A percentile compares a stretch with the other conserved stretches of the same genome.
Conservation (phyloP, 2,113 vertebrate species). For the Chinchilla lanigera region DNA sequence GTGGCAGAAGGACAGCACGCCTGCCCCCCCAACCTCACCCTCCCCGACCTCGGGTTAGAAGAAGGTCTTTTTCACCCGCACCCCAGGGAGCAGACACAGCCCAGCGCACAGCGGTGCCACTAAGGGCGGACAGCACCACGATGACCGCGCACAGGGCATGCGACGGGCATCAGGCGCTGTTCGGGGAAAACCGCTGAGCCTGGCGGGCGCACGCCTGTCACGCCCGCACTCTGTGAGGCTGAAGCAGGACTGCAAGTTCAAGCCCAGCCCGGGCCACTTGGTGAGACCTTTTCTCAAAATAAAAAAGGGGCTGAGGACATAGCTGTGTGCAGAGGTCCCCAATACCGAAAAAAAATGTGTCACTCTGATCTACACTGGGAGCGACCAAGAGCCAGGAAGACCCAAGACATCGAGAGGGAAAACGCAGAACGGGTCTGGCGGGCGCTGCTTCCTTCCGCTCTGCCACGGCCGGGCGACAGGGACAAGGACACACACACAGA, state of each 20-base stretch:
- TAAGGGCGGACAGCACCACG: not conserved
- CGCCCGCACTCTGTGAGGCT: not conserved
- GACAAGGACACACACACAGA: not conserved
- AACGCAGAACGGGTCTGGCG: not conserved
- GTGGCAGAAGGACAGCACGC: not conserved
- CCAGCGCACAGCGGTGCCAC: not conserved
- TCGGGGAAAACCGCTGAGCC: not conserved
- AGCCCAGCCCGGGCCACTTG: not conserved
- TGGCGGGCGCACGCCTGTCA: not conserved
- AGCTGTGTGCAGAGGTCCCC: not conserved
- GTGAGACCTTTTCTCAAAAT: not conserved
- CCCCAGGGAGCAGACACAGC: not conserved
- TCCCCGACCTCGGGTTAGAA: not conserved
- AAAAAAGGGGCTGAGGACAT: not conserved
- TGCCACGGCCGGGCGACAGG: not conserved
- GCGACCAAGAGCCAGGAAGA: not conserved
- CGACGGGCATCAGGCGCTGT: not conserved
- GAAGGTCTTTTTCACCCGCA: not conserved
- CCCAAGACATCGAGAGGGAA: not conserved
- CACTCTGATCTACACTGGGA: not conserved
- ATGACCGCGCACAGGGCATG: accelerated
- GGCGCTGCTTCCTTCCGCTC: not conserved
- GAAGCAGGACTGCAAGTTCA: not conserved
- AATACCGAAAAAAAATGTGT: not conserved
- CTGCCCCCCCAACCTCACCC: not conserved